These are phyloP conservation scores for Pelochelys cantorii DNA, from an alignment of 2,797 vertebrate genomes.

Conservation along the genomic window DNA sequence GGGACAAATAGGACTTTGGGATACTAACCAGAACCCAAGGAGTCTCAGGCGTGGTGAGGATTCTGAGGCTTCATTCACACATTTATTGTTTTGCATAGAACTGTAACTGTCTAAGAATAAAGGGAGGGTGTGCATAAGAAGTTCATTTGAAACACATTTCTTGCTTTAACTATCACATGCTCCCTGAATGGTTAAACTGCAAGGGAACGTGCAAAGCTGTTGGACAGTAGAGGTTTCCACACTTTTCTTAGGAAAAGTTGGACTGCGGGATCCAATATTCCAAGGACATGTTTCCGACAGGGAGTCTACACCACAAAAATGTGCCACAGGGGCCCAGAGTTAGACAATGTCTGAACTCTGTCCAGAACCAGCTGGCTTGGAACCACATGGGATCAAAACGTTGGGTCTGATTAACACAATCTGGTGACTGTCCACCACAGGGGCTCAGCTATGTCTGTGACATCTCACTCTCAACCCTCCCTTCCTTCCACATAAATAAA, in stretches of 20 bases:
- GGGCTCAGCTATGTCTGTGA: neutral
- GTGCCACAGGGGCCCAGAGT: neutral
- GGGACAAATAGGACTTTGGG: neutral
- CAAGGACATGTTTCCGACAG: neutral
- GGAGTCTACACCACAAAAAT: rapidly evolving
- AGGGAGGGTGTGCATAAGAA: neutral
- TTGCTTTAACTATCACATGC: neutral
- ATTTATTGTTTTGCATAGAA: neutral
- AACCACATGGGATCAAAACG: neutral
- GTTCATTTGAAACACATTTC: neutral
- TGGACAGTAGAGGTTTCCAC: neutral
- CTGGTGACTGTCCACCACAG: neutral
- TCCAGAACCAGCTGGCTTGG: neutral
- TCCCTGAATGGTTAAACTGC: neutral
- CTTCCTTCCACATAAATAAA: neutral
- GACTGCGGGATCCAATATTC: neutral
- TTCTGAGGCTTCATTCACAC: neutral
- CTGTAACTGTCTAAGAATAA: neutral
- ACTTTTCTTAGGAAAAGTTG: neutral
- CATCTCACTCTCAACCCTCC: neutral
- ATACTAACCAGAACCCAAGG: neutral
- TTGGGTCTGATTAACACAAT: neutral
- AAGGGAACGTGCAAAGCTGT: neutral
- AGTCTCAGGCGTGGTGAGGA: neutral
- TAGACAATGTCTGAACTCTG: neutral